Base-by-base conservation (phyloP, 2,113 vertebrate species). In the Pipra filicauda region DNA sequence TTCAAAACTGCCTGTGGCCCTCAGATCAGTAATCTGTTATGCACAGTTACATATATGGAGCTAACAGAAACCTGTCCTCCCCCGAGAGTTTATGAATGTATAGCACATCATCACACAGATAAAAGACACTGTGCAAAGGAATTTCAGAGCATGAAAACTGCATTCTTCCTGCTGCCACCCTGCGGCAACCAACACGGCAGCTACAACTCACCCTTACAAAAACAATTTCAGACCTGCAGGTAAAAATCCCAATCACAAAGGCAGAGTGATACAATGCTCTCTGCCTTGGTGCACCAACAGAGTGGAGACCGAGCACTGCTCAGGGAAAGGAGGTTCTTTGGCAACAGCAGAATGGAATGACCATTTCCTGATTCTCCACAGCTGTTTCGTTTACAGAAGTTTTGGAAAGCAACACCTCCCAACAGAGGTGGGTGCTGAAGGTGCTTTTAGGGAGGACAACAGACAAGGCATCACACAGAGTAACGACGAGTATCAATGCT, bases 251-350 rank as follows among this genome's bases (percentile, higher is more conserved):
- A 48, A 7, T 41, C 75, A 61, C 67, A 44, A 46, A 86, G 24
- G n/a, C 20, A 12, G 51, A 12, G 51, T 46, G 44, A 66, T 7
- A 33, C 10, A 88, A n/a, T 3, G 48, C 19, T 4, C 3, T 6
- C 46, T 66, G 52, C 82, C 37, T 33, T 6, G 23, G 17, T 2
- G 30, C 11, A 31, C 24, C 23, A 30, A 49, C 14, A 54, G 24
- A 46, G 7, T 23, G 1, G 3, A 81, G 22, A 44, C 5, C 0
- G 1, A 54, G 37, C 58, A 46, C 37, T 49, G 24, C 62, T 18
- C 44, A n/a, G 30, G 37, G 20, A 28, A 57, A 75, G 41, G 5
- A 71, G 48, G 24, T 4, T 39, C 39, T 21, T 33, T 55, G 49
- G 31, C 37, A 81, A 33, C 41, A 67, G 62, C 58, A 70, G 20